These are phyloP conservation scores for Antheraea yamamai DNA, from an alignment of 2,888 invertebrate genomes.

Conservation along the genomic window DNA sequence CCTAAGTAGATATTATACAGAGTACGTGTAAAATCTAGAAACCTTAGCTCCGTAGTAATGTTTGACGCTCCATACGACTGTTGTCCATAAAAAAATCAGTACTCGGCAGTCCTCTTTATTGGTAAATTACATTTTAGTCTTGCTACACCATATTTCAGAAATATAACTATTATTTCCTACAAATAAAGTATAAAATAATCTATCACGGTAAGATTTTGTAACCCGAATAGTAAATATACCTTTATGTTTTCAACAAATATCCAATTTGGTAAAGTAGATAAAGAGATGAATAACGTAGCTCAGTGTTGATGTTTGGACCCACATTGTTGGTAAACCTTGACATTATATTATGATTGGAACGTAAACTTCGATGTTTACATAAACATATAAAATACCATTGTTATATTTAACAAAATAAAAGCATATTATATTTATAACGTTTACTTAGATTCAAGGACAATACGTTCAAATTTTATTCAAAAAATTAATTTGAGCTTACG, in stretches of 20 bases:
- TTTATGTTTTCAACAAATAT: neutral
- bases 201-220: constrained; percentile 14
- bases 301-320: neutral
- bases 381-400: neutral
- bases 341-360: neutral
- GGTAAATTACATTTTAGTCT: neutral
- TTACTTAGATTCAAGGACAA: neutral
- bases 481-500: neutral
- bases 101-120: neutral
- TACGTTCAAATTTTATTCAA: neutral
- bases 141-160: neutral
- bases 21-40: neutral
- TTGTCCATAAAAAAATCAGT: neutral
- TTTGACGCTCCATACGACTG: neutral
- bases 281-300: constrained; percentile 2
- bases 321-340: neutral
- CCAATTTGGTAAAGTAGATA: constrained; percentile 4
- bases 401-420: neutral
- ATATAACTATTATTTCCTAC: neutral
- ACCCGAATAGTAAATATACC: neutral
- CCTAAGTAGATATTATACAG: no score
- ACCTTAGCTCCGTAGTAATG: no score
- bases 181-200: neutral
- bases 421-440: neutral
- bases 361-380: neutral